Conservation (phyloP, 2,797 vertebrate genomes). For the Nyctalus aviator region DNA sequence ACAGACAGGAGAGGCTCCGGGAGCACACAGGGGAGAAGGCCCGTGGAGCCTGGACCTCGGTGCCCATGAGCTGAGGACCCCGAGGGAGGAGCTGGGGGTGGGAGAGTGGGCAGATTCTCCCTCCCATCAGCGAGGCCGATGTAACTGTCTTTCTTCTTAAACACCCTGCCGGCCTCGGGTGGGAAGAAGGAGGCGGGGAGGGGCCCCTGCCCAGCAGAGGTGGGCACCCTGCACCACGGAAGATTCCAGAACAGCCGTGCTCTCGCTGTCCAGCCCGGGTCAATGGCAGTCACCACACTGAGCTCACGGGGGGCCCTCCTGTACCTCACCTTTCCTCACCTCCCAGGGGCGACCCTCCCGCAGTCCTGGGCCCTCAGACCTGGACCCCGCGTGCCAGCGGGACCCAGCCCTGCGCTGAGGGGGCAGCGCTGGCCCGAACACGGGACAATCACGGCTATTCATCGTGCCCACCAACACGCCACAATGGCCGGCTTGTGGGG, state of each 20-base stretch:
- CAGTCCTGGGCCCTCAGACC: background rate
- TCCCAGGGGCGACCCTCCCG: accelerated
- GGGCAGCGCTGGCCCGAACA: background rate
- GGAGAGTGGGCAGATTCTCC: accelerated
- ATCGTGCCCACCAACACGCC: background rate
- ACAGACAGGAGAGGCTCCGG: background rate
- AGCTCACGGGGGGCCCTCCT: background rate
- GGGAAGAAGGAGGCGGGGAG: background rate
- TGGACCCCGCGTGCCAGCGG: accelerated
- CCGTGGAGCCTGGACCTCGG: accelerated
- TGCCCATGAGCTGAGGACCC: accelerated
- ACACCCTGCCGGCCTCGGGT: accelerated
- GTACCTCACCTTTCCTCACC: background rate
- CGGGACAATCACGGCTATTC: background rate
- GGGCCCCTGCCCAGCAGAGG: background rate
- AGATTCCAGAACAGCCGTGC: background rate
- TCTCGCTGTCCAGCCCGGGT: background rate
- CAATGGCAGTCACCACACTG: accelerated
- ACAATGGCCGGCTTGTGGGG: conserved; percentile 39
- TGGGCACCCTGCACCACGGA: accelerated
- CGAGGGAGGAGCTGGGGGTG: too few species aligned
- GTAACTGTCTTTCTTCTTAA: background rate
- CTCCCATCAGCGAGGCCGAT: background rate
- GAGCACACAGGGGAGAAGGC: background rate
- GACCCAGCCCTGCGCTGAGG: background rate